Evolutionary conservation across 1,140 invertebrate genomes (phyloP).

Genomic region (Scaptomyza pallida): DNA sequence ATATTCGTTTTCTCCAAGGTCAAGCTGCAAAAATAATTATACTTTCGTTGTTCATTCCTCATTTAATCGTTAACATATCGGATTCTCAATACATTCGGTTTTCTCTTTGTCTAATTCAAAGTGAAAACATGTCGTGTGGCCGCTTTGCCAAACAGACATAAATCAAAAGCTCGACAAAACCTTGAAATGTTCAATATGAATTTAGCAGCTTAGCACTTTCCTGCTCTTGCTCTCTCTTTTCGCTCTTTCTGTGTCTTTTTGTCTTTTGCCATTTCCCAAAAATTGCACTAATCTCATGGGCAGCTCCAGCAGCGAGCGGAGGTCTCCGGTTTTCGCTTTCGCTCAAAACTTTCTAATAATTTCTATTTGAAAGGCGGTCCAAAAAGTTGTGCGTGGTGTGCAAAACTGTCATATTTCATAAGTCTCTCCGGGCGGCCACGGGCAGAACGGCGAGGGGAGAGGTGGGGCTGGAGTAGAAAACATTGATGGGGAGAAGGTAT

Average conservation of each 20-base stretch:
- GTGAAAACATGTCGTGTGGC: constrained; percentile 30
- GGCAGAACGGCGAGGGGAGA: not conserved
- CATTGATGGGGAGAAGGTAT: not conserved
- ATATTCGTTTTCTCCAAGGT: too few species aligned
- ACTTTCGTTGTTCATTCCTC: too few species aligned
- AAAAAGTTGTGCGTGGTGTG: constrained; percentile 78
- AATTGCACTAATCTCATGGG: constrained; percentile 69
- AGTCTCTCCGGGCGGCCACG: constrained; percentile 35
- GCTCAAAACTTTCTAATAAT: constrained; percentile 77
- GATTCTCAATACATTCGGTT: constrained; percentile 10
- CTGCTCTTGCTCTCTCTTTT: constrained; percentile 20
- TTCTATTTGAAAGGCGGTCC: constrained; percentile 75
- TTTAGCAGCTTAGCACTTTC: constrained; percentile 25
- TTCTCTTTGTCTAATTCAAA: not conserved
- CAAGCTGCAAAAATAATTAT: too few species aligned
- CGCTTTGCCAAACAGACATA: constrained; percentile 50
- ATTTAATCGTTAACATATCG: constrained; percentile 14
- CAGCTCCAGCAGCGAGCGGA: constrained; percentile 31
- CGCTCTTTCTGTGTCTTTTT: constrained; percentile 1
- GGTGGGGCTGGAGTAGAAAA: not conserved
- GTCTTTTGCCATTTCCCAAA: constrained; percentile 7
- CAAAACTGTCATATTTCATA: constrained; percentile 82
- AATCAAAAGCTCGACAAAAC: constrained; percentile 65
- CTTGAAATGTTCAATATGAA: constrained; percentile 68
- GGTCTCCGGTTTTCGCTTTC: constrained; percentile 59